Evolutionary conservation across 2,113 vertebrate species (phyloP).

Genomic region (Mus pahari): DNA sequence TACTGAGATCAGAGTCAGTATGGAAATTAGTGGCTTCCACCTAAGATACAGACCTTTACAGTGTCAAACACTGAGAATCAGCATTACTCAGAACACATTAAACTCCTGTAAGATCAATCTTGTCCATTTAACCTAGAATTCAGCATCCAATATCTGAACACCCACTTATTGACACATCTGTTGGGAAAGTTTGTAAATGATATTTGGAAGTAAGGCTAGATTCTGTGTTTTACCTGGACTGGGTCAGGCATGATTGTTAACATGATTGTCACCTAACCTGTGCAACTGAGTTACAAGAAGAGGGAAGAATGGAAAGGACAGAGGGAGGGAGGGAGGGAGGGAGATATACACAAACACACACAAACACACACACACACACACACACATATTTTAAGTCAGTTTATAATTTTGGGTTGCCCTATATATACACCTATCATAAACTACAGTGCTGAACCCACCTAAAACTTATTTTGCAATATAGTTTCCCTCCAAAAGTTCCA

Average conservation of each 20-base stretch:
- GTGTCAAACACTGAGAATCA: neutral
- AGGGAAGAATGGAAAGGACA: neutral
- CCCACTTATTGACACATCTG: neutral
- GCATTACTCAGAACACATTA: constrained; percentile 26
- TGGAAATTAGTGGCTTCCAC: neutral
- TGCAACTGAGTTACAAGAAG: neutral
- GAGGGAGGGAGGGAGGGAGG: neutral
- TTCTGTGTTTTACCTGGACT: neutral
- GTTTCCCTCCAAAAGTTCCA: constrained; percentile 22
- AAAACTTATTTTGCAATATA: constrained; percentile 19
- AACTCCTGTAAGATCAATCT: neutral
- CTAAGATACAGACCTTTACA: constrained; percentile 29
- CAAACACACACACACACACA: neutral
- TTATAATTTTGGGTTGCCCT: neutral
- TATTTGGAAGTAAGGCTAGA: neutral
- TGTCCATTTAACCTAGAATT: neutral
- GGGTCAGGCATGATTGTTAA: neutral
- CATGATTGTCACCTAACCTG: neutral
- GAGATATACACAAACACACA: neutral
- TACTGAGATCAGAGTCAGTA: neutral
- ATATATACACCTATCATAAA: neutral
- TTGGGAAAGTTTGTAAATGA: neutral
- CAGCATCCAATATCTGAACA: neutral
- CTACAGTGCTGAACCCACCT: neutral
- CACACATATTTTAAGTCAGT: neutral